Percentiles rank a stretch among this genome's conserved stretches.
These are phyloP conservation scores for Drosophila fulvimacula DNA, from an alignment of 2,888 invertebrate species.

Conservation along the genomic window DNA sequence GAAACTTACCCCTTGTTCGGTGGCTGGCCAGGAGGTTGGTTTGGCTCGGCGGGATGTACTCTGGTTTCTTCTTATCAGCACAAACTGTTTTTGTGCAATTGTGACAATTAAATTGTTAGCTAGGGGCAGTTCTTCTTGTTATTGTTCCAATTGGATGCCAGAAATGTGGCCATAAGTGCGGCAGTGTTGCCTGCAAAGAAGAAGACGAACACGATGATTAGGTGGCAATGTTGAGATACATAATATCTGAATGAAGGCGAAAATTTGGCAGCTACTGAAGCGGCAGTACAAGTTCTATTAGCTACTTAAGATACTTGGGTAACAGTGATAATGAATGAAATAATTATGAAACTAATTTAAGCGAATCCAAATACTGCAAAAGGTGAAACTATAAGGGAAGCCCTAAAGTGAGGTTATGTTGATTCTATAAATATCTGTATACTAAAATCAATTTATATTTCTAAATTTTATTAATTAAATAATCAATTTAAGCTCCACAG, in stretches of 20 bases:
- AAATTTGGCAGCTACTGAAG: constrained; percentile 37
- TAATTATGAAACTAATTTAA: not conserved
- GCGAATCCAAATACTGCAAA: too few relatives aligned
- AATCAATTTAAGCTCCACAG: not conserved
- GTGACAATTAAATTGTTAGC: constrained; percentile 59
- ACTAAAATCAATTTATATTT: not conserved
- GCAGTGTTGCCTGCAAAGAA: constrained; percentile 43
- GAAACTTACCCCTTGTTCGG: constrained; percentile 50
- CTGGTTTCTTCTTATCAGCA: constrained; percentile 53
- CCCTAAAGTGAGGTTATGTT: not conserved
- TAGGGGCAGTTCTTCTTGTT: constrained; percentile 41
- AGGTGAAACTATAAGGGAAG: too few relatives aligned
- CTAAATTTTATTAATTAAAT: not conserved
- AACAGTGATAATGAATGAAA: not conserved
- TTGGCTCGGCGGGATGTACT: constrained; percentile 5
- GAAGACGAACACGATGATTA: constrained; percentile 33
- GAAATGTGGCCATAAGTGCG: constrained; percentile 50
- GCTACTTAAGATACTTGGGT: constrained; percentile 22
- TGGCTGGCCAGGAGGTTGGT: constrained; percentile 11
- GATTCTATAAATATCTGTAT: not conserved
- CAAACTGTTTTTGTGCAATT: constrained; percentile 46
- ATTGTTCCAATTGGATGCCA: constrained; percentile 43
- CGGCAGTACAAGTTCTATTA: constrained; percentile 11
- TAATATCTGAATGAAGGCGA: constrained; percentile 38
- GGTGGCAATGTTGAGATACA: constrained; percentile 43